These are phyloP conservation scores for Sibirionetta formosa DNA, from an alignment of 2,797 vertebrate genomes.

Conservation along the genomic window DNA sequence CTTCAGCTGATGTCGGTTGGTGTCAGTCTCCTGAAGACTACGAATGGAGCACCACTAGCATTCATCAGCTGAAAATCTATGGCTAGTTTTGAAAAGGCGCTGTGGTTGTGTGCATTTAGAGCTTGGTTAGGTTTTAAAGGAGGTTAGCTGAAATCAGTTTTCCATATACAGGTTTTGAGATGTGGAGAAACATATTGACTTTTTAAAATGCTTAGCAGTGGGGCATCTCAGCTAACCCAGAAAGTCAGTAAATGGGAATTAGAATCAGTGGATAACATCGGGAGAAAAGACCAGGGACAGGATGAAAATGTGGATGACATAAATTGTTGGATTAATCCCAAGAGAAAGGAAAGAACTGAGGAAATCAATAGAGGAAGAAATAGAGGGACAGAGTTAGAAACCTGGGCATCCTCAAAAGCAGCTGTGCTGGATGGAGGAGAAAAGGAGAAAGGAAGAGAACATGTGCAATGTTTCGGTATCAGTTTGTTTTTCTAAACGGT, in stretches of 20 bases:
- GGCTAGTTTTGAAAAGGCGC: not conserved
- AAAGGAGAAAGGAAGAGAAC: not conserved
- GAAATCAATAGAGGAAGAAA: not conserved
- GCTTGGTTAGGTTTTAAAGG: not conserved
- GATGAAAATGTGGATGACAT: not conserved
- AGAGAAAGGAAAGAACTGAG: not conserved
- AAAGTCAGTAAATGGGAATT: not conserved
- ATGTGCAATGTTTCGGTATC: not conserved
- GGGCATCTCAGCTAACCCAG: not conserved
- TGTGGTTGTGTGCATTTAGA: not conserved
- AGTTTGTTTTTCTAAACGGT: not conserved
- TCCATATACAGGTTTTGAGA: not conserved
- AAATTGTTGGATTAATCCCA: not conserved
- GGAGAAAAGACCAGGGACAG: not conserved
- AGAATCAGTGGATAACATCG: not conserved
- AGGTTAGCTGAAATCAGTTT: not conserved
- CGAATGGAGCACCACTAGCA: not conserved
- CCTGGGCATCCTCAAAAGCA: not conserved
- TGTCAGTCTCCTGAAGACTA: not conserved
- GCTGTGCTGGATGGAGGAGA: not conserved
- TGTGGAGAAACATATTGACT: not conserved
- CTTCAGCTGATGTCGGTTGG: not conserved
- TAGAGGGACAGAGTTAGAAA: not conserved
- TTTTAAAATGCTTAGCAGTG: not conserved
- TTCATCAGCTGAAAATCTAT: not conserved